Base-by-base conservation (phyloP, 1,140 invertebrate genomes). In the Apolygus lucorum region DNA sequence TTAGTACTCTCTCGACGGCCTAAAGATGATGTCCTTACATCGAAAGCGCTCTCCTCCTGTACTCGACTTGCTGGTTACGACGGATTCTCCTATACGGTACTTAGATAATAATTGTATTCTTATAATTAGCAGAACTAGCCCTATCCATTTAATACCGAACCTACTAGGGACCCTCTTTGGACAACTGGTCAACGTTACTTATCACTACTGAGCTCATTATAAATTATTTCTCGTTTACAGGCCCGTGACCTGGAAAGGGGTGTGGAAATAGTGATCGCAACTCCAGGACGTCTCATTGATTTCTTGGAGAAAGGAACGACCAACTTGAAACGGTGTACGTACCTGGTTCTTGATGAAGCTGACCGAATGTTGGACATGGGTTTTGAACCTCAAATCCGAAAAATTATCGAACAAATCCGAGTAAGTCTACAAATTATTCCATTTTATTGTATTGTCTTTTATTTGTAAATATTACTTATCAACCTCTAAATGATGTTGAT, bases 351-450 rank as follows among this genome's bases (percentile, higher is more conserved):
- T 28, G 96, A 99, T 81, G 97, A 99, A 82, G 97, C 97, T 74
- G 97, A 99, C 81, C 85, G 97, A 68, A 99, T 99, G 96, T 85
- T 99, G 75, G 96, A 99, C 81, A 99, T 99, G 96, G 96, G 96
- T 75, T 99, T 99, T 81, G 96, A 99, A 79, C 96, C 96, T n/a
- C 96, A 99, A 81, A 98, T 99, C 73, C 84, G 95, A 66, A 97
- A 98, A 80, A 98, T 99, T 77, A 87, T 99, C 73, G 90, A 93
- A 76, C 94, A 98, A 80, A 96, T 99, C 77, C 83, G 95, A 72
- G 75, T 76, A 70, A 63, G 52, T 1, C 28, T 29, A 42, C 2
- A 26, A 54, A 27, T 42, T 52, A 62, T 13, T 17, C 22, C 54
- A n/a, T 62, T 62, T n/a, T 62, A n/a, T 62, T 62, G 54, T 62